Conservation (phyloP, 2,113 vertebrate genomes). For the Danio rerio region DNA sequence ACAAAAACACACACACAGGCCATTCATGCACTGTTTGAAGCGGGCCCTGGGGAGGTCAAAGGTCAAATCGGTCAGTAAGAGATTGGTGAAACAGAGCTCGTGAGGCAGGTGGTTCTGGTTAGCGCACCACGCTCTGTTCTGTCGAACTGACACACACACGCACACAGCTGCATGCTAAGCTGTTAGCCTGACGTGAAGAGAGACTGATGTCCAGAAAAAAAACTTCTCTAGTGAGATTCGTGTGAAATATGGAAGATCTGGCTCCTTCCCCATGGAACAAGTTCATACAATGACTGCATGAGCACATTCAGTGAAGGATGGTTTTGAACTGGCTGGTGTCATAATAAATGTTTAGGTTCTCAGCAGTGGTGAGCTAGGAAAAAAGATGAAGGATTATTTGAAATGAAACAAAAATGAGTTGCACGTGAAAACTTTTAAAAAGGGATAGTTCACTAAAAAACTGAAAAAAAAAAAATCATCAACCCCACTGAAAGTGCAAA, state of each 20-base stretch:
- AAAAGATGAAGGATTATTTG: background rate
- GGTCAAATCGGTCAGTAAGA: slow-evolving; percentile 67
- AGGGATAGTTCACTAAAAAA: background rate
- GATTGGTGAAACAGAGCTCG: slow-evolving; percentile 61
- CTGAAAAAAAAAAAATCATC: background rate
- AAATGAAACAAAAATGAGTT: background rate
- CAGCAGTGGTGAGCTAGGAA: background rate
- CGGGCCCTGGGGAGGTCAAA: slow-evolving; percentile 67
- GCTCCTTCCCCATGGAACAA: slow-evolving; percentile 2
- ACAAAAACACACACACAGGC: slow-evolving; percentile 30
- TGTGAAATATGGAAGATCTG: slow-evolving; percentile 35
- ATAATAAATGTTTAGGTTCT: slow-evolving; percentile 7
- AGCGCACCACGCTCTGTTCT: slow-evolving; percentile 50
- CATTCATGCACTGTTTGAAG: slow-evolving; percentile 67
- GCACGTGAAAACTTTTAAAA: background rate
- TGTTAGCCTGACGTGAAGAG: slow-evolving; percentile 37
- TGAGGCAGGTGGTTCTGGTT: slow-evolving; percentile 72
- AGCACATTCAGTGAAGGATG: background rate
- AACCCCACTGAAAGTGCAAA: too few species aligned
- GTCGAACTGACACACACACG: slow-evolving; percentile 25
- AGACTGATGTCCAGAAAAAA: slow-evolving; percentile 39
- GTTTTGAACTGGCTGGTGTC: slow-evolving; percentile 10
- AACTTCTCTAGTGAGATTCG: slow-evolving; percentile 4
- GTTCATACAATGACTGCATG: slow-evolving; percentile 4
- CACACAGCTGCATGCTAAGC: slow-evolving; percentile 42